Percentiles rank a stretch among this genome's conserved stretches.
Evolutionary conservation across 2,797 vertebrate species (phyloP).

Genomic region (Cossypha caffra): DNA sequence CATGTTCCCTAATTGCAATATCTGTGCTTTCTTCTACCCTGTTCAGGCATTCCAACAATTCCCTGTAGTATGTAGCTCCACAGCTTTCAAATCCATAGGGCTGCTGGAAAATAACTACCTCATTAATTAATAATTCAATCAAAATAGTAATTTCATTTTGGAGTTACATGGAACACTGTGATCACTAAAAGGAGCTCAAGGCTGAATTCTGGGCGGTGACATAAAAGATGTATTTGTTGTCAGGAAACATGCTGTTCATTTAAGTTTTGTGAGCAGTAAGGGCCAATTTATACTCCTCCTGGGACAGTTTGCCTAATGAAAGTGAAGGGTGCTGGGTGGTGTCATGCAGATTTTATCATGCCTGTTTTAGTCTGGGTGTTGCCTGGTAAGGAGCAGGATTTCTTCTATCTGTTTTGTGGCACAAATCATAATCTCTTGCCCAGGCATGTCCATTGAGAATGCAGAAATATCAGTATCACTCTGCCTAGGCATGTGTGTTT

Average conservation of each 20-base stretch:
- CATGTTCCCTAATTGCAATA: not conserved
- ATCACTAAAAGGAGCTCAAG: not conserved
- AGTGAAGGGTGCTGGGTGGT: not conserved
- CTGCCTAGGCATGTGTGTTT: not conserved
- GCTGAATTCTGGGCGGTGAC: not conserved
- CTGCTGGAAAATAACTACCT: not conserved
- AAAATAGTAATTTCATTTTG: not conserved
- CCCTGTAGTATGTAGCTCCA: not conserved
- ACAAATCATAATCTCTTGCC: not conserved
- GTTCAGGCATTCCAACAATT: not conserved
- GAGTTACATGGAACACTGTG: not conserved
- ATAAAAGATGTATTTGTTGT: not conserved
- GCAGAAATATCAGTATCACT: not conserved
- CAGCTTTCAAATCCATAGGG: not conserved
- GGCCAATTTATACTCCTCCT: not conserved
- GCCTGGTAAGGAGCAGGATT: not conserved
- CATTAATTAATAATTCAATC: not conserved
- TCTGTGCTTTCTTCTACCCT: not conserved
- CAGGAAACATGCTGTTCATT: not conserved
- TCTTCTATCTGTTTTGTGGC: not conserved
- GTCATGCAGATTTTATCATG: slow-evolving; percentile 36
- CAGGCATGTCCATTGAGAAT: not conserved
- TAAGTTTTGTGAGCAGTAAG: not conserved
- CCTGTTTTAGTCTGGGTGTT: not conserved
- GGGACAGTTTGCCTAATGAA: not conserved